Conservation (phyloP, 2,888 invertebrate genomes). For the Chaitophorus viminalis region DNA sequence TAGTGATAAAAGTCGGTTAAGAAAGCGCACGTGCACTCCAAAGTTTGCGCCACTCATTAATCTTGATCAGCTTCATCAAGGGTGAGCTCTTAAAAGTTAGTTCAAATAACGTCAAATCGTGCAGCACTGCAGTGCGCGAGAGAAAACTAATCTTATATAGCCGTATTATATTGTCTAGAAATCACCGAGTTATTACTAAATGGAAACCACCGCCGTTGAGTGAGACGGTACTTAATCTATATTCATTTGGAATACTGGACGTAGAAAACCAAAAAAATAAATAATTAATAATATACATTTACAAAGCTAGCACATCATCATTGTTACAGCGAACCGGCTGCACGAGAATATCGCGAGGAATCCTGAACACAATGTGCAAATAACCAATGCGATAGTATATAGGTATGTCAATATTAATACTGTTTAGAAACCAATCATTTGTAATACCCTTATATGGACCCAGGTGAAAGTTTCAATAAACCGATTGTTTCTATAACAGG, state of each 20-base stretch:
- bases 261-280: background rate
- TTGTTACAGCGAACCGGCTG: background rate
- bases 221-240: background rate
- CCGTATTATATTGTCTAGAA: slow-evolving; percentile 15
- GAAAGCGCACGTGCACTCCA: slow-evolving; percentile 1
- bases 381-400: no score
- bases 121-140: background rate
- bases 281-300: no score
- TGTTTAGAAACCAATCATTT: no score
- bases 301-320: background rate
- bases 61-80: slow-evolving; percentile 45
- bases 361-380: no score
- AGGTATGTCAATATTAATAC: no score
- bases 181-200: background rate
- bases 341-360: no score
- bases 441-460: no score
- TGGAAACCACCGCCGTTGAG: background rate
- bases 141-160: slow-evolving; percentile 24
- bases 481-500: no score
- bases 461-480: no score
- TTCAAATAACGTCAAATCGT: slow-evolving; percentile 23
- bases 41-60: slow-evolving; percentile 47
- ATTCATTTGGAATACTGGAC: background rate
- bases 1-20: slow-evolving; percentile 44
- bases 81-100: slow-evolving; percentile 43